Conservation (phyloP, 2,113 vertebrate species). For the Irena cyanogastra region DNA sequence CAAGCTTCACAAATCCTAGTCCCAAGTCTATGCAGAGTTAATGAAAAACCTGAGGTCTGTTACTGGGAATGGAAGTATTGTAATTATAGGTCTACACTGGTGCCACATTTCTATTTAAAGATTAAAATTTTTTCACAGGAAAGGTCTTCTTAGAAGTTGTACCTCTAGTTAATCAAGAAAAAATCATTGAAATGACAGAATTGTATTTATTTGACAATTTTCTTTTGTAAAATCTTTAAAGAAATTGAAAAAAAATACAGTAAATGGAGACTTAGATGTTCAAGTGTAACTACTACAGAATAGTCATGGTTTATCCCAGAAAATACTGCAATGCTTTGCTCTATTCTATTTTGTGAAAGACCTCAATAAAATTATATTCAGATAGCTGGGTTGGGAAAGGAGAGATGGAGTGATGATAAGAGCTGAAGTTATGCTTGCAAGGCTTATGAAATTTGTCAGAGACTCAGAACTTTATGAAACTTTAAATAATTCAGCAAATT, state of each 20-base stretch:
- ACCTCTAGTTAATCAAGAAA: not conserved
- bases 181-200: not conserved
- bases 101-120: not conserved
- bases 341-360: not conserved
- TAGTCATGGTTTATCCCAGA: not conserved
- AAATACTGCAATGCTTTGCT: not conserved
- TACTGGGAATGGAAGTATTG: not conserved
- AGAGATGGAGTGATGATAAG: not conserved
- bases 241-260: not conserved
- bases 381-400: not conserved
- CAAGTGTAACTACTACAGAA: not conserved
- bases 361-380: not conserved
- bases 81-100: not conserved
- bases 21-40: not conserved
- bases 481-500: not conserved
- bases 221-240: not conserved
- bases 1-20: not conserved
- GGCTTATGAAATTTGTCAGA: not conserved
- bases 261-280: not conserved
- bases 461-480: not conserved
- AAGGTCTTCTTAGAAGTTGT: not conserved
- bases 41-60: not conserved
- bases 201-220: not conserved
- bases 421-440: not conserved
- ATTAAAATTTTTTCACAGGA: not conserved